A percentile compares a stretch with the other conserved stretches of the same genome.
phyloP scores from a whole-genome alignment of 2,113 vertebrate species.

The Nymphicus hollandicus region DNA sequence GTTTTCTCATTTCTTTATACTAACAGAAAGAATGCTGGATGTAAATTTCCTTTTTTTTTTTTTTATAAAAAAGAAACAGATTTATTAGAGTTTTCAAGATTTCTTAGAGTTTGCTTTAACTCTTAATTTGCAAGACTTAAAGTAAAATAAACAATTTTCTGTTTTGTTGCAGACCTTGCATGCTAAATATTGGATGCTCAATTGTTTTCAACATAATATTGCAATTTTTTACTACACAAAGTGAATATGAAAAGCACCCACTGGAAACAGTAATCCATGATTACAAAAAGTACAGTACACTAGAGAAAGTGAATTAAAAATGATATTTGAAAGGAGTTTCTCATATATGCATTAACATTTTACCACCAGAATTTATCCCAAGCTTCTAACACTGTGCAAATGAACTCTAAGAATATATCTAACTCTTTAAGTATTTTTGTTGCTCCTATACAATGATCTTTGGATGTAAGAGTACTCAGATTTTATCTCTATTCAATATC shows the following conservation, averaged over 20 bases:
- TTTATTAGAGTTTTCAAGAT: not conserved
- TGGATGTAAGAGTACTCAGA: not conserved
- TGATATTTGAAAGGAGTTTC: not conserved
- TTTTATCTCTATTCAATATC: not conserved
- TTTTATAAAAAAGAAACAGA: not conserved
- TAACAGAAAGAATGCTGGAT: not conserved
- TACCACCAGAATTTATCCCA: not conserved
- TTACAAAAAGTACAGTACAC: not conserved
- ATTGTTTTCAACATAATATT: not conserved
- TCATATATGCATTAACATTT: not conserved
- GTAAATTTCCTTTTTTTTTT: not conserved
- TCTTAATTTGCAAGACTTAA: not conserved
- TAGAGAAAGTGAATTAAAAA: not conserved
- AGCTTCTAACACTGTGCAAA: not conserved
- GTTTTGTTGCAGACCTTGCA: not conserved
- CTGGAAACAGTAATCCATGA: not conserved
- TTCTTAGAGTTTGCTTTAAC: not conserved
- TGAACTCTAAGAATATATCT: not conserved
- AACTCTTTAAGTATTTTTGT: rapidly evolving
- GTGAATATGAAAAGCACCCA: not conserved
- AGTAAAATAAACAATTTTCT: not conserved
- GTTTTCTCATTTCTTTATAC: not conserved
- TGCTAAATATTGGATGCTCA: not conserved
- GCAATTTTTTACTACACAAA: not conserved
- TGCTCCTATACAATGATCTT: not conserved